Evolutionary conservation across 2,113 vertebrate genomes (phyloP), one percentile per base, ranked within the genome.

Genomic region (Vanacampus margaritifer): DNA sequence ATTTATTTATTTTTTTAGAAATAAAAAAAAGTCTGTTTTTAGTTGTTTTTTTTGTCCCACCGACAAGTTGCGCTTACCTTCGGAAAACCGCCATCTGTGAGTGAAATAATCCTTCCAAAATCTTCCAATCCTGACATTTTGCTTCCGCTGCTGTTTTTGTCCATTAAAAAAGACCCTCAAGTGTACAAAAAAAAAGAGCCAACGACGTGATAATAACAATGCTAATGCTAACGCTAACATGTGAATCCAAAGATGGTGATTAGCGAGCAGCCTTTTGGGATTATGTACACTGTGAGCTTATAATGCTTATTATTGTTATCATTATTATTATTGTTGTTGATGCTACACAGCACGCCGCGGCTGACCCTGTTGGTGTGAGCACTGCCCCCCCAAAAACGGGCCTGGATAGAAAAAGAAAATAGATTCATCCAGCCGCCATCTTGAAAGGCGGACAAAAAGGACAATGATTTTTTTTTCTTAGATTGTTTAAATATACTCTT

Each of bases 381-480:
- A 77, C 57, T 60, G 13, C 53, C 14, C 7, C 26, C 13, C 6
- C 26, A 19, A 73, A 81, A 82, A 79, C 60, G 66, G 79, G 64
- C 70, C 78, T 85, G 82, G 84, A 88, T 91, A 87, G 75, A 89
- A 86, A 86, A 86, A 86, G 79, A 85, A 63, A 79, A 84, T 76
- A 87, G 84, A 85, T 79, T 76, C 69, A 81, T 70, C 80, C 74
- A 79, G 78, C 71, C 26, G 83, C 79, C 73, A 68, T 85, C 76
- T 78, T 84, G 65, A 71, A 79, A 35, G 67, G 39, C 70, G 78
- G 60, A 76, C 80, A 72, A 80, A 82, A 66, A 76, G 79, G 74
- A 81, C 80, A 81, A 72, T 82, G 73, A 73, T 68, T 65, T 46
- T 64, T n/a, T 48, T 59, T 51, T 75, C 65, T 66, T 57, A 51